These are phyloP conservation scores for Uloborus plumipes DNA, from an alignment of 2,888 invertebrate genomes.

Conservation along the genomic window DNA sequence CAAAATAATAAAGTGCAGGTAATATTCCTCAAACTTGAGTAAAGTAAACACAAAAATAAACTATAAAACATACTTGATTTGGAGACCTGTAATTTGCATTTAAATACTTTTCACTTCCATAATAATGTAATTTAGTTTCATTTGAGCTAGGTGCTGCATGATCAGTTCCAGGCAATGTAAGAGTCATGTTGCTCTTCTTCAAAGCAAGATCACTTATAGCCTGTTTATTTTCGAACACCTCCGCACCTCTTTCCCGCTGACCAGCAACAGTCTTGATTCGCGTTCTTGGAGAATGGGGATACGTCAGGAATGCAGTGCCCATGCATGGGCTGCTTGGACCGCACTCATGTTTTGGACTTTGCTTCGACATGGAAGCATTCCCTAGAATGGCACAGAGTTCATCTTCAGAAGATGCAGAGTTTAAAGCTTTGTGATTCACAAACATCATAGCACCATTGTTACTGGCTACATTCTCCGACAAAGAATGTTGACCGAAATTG, in stretches of 20 bases:
- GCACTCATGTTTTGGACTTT: constrained; percentile 70
- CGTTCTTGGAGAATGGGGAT: constrained; percentile 71
- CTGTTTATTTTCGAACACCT: constrained; percentile 57
- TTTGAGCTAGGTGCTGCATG: constrained; percentile 1
- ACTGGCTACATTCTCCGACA: constrained; percentile 11
- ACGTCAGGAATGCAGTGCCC: constrained; percentile 58
- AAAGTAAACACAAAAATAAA: not conserved
- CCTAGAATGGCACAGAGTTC: constrained; percentile 69
- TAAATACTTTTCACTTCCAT: constrained; percentile 28
- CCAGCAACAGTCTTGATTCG: constrained; percentile 69
- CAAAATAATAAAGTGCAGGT: not conserved
- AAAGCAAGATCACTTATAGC: constrained; percentile 42
- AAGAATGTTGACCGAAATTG: constrained; percentile 14
- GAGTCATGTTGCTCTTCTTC: constrained; percentile 35
- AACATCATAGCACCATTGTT: constrained; percentile 49
- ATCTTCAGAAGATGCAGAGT: constrained; percentile 69
- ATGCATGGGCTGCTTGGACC: constrained; percentile 63
- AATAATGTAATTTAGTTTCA: constrained; percentile 23
- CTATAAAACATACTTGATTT: constrained; percentile 32
- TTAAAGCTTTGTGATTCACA: constrained; percentile 65
- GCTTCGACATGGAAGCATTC: constrained; percentile 41
- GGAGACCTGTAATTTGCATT: constrained; percentile 49
- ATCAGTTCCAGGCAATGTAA: constrained; percentile 32
- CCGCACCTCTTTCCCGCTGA: constrained; percentile 40
- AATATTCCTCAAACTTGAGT: not conserved